These are phyloP conservation scores for Acromyrmex echinatior DNA, from an alignment of 1,140 invertebrate species.

Conservation along the genomic window DNA sequence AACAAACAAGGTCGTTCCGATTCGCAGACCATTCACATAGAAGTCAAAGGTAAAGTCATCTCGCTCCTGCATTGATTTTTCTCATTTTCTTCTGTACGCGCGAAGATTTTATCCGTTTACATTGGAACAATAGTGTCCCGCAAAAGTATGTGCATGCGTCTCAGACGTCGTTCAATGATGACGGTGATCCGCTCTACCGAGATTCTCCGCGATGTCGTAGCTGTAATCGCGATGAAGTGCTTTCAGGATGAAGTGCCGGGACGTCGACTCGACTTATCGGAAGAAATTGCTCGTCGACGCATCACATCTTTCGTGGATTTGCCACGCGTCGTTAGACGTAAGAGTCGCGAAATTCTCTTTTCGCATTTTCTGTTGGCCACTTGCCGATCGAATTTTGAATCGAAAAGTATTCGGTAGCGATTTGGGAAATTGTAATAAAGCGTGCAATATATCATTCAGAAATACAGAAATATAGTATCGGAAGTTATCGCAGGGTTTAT, in stretches of 20 bases:
- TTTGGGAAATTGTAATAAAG: background rate
- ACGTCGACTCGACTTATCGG: slow-evolving; percentile 34
- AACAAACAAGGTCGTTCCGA: slow-evolving; percentile 94
- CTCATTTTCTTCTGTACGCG: background rate
- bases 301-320: background rate
- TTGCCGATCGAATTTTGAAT: background rate
- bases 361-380: background rate
- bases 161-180: background rate
- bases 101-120: slow-evolving; percentile 8
- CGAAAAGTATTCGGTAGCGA: background rate
- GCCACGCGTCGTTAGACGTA: background rate
- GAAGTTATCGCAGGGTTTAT: background rate
- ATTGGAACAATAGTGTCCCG: slow-evolving; percentile 66
- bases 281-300: slow-evolving; percentile 24
- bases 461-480: background rate
- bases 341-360: background rate
- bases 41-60: slow-evolving; percentile 91
- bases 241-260: background rate
- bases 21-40: slow-evolving; percentile 93
- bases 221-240: slow-evolving; percentile 49
- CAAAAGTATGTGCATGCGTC: too few species aligned
- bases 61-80: background rate
- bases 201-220: slow-evolving; percentile 19
- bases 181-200: slow-evolving; percentile 50
- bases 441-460: background rate